A percentile compares a stretch with the other conserved stretches of the same genome.
These are phyloP conservation scores for Lepidotrigona ventralis DNA, from an alignment of 1,140 invertebrate genomes.

Conservation along the genomic window DNA sequence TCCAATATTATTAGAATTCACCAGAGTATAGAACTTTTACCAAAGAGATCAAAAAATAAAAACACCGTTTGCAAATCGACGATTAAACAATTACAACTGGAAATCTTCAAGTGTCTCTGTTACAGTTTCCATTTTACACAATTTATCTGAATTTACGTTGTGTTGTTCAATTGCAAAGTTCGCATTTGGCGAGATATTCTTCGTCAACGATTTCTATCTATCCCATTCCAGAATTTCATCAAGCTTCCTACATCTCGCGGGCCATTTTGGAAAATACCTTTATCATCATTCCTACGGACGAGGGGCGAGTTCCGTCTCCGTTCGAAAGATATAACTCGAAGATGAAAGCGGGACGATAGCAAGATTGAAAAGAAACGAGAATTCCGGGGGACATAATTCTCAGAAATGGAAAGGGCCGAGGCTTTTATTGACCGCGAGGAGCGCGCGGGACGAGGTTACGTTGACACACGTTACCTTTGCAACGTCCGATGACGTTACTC, in stretches of 20 bases:
- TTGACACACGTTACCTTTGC: conserved; percentile 34
- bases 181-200: no score
- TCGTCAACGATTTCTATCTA: neutral
- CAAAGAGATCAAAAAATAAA: no score
- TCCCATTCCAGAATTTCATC: neutral
- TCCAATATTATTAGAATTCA: no score
- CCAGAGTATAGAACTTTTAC: no score
- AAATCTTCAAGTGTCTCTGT: no score
- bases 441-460: conserved; percentile 26
- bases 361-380: conserved; percentile 46
- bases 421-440: conserved; percentile 52
- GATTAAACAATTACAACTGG: no score
- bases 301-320: neutral
- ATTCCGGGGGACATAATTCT: conserved; percentile 46
- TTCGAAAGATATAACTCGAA: conserved; percentile 23
- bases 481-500: conserved; percentile 16
- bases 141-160: no score
- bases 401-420: conserved; percentile 50
- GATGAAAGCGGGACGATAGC: conserved; percentile 40
- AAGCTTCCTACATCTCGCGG: neutral
- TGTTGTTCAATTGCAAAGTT: no score
- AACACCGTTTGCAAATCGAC: no score
- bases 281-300: neutral
- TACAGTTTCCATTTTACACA: no score
- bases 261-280: neutral